These are phyloP conservation scores for Plemyria rubiginata DNA, from an alignment of 2,888 invertebrate genomes.

Conservation along the genomic window DNA sequence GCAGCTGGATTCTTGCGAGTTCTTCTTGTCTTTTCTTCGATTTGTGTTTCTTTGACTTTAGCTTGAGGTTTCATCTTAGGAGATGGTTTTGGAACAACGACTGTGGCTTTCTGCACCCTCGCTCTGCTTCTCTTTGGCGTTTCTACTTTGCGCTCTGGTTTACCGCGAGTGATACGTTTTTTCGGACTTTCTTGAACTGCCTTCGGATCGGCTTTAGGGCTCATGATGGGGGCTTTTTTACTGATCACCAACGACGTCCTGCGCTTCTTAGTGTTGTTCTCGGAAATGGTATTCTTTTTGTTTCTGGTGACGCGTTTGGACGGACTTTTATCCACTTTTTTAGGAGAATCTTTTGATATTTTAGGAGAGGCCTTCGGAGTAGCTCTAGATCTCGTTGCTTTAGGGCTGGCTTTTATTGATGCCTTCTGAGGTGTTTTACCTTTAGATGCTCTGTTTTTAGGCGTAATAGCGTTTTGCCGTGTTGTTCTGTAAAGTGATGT, in stretches of 20 bases:
- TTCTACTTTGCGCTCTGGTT: slow-evolving; percentile 39
- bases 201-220: slow-evolving; percentile 27
- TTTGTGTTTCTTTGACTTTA: slow-evolving; percentile 5
- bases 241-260: slow-evolving; percentile 54
- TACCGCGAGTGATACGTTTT: slow-evolving; percentile 42
- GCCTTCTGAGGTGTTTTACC: slow-evolving; percentile 19
- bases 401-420: slow-evolving; percentile 11
- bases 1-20: slow-evolving; percentile 38
- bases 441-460: slow-evolving; percentile 1
- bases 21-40: slow-evolving; percentile 32
- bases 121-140: slow-evolving; percentile 56
- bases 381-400: slow-evolving; percentile 1
- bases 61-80: slow-evolving; percentile 54
- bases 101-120: slow-evolving; percentile 46
- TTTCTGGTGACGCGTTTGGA: slow-evolving; percentile 42
- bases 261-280: slow-evolving; percentile 42
- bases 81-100: slow-evolving; percentile 55
- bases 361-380: slow-evolving; percentile 2
- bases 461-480: slow-evolving; percentile 10
- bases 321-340: slow-evolving; percentile 13
- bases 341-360: slow-evolving; percentile 12
- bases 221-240: slow-evolving; percentile 58
- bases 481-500: slow-evolving; percentile 27
- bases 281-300: slow-evolving; percentile 35
- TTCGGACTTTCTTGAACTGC: slow-evolving; percentile 40